Percentiles rank a stretch among this genome's conserved stretches.
phyloP scores from a whole-genome alignment of 2,888 invertebrate genomes.

The Troilus luridus region DNA sequence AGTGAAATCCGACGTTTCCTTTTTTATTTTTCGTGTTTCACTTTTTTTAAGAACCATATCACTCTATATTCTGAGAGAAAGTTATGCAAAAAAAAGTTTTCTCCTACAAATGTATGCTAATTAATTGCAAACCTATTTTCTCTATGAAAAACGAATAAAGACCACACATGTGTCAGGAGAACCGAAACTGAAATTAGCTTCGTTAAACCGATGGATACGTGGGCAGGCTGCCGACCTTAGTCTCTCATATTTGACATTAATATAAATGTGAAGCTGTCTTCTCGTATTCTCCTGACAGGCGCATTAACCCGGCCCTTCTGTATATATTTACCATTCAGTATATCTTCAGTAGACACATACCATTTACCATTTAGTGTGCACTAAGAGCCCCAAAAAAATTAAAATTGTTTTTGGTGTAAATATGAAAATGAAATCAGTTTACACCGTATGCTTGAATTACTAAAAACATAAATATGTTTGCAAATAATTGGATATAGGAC shows the following conservation, averaged over 20 bases:
- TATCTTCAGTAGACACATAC: too few relatives aligned
- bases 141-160: not conserved
- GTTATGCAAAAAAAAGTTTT: not conserved
- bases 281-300: not conserved
- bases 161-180: not conserved
- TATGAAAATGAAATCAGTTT: too few relatives aligned
- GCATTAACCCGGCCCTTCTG: not conserved
- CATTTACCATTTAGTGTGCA: not conserved
- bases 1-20: not conserved
- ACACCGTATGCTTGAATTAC: too few relatives aligned
- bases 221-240: not conserved
- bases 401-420: not conserved
- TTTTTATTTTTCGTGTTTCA: not conserved
- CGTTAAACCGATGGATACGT: not conserved
- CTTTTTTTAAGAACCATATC: not conserved
- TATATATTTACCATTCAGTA: not conserved
- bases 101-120: not conserved
- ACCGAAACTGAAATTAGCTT: constrained; percentile 12
- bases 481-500: too few relatives aligned
- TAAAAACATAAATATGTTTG: too few relatives aligned
- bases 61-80: not conserved
- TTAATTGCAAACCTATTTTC: not conserved
- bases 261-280: not conserved
- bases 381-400: not conserved
- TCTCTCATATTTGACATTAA: constrained; percentile 17